Evolutionary conservation across 1,140 invertebrate genomes (phyloP).

Genomic region (Brachionus calyciflorus): DNA sequence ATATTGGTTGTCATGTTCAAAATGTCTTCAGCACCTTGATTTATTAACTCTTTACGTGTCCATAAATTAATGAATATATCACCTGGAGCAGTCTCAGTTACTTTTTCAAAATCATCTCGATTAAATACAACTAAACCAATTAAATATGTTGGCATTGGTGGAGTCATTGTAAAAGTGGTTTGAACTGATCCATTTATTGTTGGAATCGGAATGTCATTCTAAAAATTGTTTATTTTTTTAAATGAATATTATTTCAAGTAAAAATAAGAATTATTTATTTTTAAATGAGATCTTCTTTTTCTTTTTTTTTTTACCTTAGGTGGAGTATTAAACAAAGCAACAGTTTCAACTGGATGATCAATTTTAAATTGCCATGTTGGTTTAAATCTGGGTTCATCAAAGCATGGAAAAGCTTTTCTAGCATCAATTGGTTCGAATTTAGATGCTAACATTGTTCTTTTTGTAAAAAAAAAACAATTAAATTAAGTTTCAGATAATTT

Average conservation of each 20-base stretch:
- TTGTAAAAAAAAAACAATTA: background rate
- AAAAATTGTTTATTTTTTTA: no score
- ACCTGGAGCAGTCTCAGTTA: background rate
- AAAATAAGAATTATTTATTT: no score
- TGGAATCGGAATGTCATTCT: background rate
- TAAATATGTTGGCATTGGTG: slow-evolving; percentile 20
- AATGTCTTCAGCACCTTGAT: background rate
- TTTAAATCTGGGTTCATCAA: slow-evolving; percentile 46
- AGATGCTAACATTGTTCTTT: slow-evolving; percentile 42
- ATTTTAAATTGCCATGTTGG: background rate
- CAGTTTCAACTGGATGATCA: slow-evolving; percentile 21
- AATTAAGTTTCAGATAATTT: background rate
- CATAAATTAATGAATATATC: slow-evolving; percentile 1
- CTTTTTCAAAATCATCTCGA: background rate
- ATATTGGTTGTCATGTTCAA: slow-evolving; percentile 17
- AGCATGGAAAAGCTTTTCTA: slow-evolving; percentile 36
- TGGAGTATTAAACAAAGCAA: slow-evolving; percentile 37
- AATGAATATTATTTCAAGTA: no score
- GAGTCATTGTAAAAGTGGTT: background rate
- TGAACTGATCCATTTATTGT: background rate
- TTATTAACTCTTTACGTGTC: background rate
- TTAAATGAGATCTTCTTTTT: background rate
- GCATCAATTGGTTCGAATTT: slow-evolving; percentile 43
- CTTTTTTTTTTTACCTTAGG: background rate
- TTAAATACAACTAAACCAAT: slow-evolving; percentile 39